Evolutionary conservation across 1,140 invertebrate species (phyloP), one percentile per base, ranked within the genome.

Genomic region (Phocides pigmalion): DNA sequence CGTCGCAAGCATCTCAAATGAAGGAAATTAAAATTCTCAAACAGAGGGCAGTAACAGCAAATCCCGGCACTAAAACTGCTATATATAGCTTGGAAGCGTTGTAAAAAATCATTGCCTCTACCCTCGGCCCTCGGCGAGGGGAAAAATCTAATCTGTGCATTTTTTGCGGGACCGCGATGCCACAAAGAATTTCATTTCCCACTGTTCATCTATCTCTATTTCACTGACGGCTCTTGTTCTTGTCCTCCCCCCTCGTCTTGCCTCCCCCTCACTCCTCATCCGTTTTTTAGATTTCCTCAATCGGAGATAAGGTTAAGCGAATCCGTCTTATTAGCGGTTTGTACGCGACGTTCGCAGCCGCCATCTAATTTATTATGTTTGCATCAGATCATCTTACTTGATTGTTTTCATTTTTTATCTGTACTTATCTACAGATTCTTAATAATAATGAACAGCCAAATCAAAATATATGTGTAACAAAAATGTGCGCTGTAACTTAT

Each of bases 111-210:
- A 90, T 89, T 89, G 87, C 84, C 87, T 85, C 81, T 81, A 83
- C 77, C 82, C 86, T 86, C 82, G 78, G 87, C 77, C 81, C 82
- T 84, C 79, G 74, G 76, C 76, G 85, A 89, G 87, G 87, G 88
- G 89, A 91, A 92, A 90, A 92, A 92, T 92, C 91, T 92, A 92
- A 92, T 92, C 91, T 92, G 87, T 89, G 89, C 88, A 92, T 92
- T 92, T 92, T 92, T 92, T 92, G 89, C 89, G 91, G 82, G 87
- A 89, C 86, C 91, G 89, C 90, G 91, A 90, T 88, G 86, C 89
- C 91, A 91, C 91, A 91, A 92, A 92, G 91, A 92, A 92, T 92
- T 92, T 92, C 91, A 92, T 92, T 92, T 92, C 89, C 90, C 85
- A 90, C 89, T 91, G 87, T 92, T 92, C 91, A 92, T 92, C 89